A percentile compares a stretch with the other conserved stretches of the same genome.
Conservation (phyloP, 1,140 invertebrate genomes). For the Drosophila parabipectinata region DNA sequence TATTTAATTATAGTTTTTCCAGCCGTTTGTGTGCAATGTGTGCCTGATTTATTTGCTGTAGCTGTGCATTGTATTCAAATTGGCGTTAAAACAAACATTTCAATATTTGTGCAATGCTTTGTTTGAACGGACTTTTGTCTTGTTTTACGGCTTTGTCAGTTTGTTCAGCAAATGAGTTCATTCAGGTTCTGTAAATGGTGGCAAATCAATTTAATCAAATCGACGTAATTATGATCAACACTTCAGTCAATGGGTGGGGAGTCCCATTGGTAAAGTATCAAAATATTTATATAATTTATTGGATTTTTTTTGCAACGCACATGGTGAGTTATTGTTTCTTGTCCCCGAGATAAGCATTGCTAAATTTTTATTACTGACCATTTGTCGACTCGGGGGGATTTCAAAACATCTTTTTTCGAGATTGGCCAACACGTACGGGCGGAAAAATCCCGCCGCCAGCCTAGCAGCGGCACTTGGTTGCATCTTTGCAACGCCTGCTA, state of each 20-base stretch:
- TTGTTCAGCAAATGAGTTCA: conserved; percentile 26
- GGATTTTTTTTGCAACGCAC: not conserved
- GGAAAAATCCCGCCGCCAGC: conserved; percentile 26
- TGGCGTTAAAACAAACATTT: conserved; percentile 62
- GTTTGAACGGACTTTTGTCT: conserved; percentile 19
- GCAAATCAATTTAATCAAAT: conserved; percentile 5
- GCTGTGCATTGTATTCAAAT: conserved; percentile 44
- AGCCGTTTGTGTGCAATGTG: conserved; percentile 33
- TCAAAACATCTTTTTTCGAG: conserved; percentile 13
- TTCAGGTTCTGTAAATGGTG: conserved; percentile 16
- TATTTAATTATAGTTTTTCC: conserved; percentile 67
- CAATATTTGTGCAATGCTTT: conserved; percentile 42
- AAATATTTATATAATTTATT: conserved; percentile 8
- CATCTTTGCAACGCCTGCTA: conserved; percentile 14
- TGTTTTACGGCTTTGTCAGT: conserved; percentile 9
- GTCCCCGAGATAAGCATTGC: conserved; percentile 25
- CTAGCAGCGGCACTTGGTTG: conserved; percentile 35
- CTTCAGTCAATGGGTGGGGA: not conserved
- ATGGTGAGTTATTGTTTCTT: conserved; percentile 2
- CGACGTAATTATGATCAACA: not conserved
- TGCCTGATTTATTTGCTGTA: conserved; percentile 35
- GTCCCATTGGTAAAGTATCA: not conserved
- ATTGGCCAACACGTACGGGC: conserved; percentile 17
- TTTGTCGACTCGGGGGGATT: conserved; percentile 6
- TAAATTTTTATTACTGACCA: conserved; percentile 5